These are phyloP conservation scores for Nemapogon koenigi DNA, from an alignment of 2,888 invertebrate species.

Conservation along the genomic window DNA sequence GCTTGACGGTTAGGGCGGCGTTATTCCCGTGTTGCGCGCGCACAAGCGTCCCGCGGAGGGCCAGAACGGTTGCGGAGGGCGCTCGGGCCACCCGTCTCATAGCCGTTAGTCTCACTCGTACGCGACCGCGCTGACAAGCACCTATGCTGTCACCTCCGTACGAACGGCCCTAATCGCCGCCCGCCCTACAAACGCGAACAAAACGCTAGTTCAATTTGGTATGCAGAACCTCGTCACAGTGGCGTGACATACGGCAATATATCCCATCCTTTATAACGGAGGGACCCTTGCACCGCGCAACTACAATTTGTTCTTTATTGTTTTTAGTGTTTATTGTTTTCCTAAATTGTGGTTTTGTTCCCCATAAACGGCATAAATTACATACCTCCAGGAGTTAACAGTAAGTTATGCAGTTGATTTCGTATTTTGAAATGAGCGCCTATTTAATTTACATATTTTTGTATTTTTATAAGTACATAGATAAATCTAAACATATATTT, in stretches of 20 bases:
- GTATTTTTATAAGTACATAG: too few relatives aligned
- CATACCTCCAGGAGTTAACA: slow-evolving; percentile 23
- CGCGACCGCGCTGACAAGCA: slow-evolving; percentile 1
- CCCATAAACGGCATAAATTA: slow-evolving; percentile 34
- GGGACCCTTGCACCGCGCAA: slow-evolving; percentile 37
- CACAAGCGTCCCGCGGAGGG: slow-evolving; percentile 55
- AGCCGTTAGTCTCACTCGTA: slow-evolving; percentile 16
- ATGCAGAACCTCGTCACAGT: slow-evolving; percentile 17
- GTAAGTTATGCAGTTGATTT: slow-evolving; percentile 29
- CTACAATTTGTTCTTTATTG: slow-evolving; percentile 54
- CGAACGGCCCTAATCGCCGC: background rate
- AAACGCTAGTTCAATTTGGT: background rate
- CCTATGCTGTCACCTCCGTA: background rate
- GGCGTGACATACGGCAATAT: slow-evolving; percentile 50
- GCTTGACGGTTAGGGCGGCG: slow-evolving; percentile 52
- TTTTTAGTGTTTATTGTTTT: slow-evolving; percentile 57
- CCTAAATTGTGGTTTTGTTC: slow-evolving; percentile 41
- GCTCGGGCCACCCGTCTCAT: slow-evolving; percentile 51
- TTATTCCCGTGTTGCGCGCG: slow-evolving; percentile 56
- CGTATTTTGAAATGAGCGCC: too few relatives aligned
- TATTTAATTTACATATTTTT: too few relatives aligned
- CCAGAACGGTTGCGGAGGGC: slow-evolving; percentile 60
- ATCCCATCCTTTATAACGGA: slow-evolving; percentile 29
- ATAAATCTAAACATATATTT: too few relatives aligned
- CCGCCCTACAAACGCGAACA: background rate